Evolutionary conservation across 2,888 invertebrate genomes (phyloP).

Genomic region (Axea sp.): DNA sequence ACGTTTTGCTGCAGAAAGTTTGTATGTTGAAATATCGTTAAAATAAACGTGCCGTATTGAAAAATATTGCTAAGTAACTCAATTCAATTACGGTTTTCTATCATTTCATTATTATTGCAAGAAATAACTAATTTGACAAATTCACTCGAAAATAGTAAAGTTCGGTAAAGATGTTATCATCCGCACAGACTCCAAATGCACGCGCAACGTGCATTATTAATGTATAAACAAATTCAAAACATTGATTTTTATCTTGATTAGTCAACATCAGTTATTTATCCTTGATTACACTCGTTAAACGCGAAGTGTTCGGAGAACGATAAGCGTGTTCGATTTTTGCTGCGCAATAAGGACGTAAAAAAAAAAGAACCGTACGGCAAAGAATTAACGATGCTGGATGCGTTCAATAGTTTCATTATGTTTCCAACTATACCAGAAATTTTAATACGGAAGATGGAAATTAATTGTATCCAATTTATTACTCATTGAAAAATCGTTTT

Average conservation of each 20-base stretch:
- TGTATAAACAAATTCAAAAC: too few species aligned
- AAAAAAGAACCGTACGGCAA: constrained; percentile 11
- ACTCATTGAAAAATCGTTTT: constrained; percentile 11
- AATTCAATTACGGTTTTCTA: too few species aligned
- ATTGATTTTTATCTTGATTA: constrained; percentile 27
- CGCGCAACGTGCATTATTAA: too few species aligned
- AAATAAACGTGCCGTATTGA: not conserved
- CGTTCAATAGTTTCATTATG: constrained; percentile 28
- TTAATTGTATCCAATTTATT: constrained; percentile 16
- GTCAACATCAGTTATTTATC: constrained; percentile 19
- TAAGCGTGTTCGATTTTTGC: constrained; percentile 3
- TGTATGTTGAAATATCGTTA: not conserved
- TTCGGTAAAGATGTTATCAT: too few species aligned
- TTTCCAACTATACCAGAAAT: constrained; percentile 18
- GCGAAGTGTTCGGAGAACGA: not conserved
- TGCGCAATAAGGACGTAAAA: constrained; percentile 1
- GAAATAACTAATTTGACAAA: too few species aligned
- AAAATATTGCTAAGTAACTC: too few species aligned
- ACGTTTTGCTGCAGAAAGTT: not conserved
- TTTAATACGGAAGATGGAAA: constrained; percentile 7
- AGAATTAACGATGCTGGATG: constrained; percentile 13
- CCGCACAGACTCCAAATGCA: too few species aligned
- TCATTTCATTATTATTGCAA: too few species aligned
- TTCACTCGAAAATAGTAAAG: too few species aligned
- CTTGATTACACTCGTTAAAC: constrained; percentile 11